Conservation (phyloP, 2,113 vertebrate genomes). For the Thinocorus orbignyianus region DNA sequence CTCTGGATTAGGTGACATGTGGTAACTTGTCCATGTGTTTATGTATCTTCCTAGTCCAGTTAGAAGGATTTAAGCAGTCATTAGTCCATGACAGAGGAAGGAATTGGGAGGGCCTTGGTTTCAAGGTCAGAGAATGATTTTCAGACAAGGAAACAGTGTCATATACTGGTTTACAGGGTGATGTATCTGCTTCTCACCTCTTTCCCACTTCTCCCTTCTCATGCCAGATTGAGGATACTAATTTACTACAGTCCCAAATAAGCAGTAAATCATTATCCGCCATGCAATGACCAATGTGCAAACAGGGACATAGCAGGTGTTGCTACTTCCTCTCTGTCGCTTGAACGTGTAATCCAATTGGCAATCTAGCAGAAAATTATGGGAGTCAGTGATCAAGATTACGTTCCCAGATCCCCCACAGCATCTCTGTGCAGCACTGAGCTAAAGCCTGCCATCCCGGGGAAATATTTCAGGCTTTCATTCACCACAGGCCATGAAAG, state of each 20-base stretch:
- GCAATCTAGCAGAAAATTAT: neutral
- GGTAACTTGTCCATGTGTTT: neutral
- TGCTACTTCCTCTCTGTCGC: neutral
- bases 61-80: neutral
- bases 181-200: neutral
- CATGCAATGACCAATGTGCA: neutral
- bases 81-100: neutral
- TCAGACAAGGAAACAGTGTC: neutral
- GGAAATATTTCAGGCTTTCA: neutral
- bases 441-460: neutral
- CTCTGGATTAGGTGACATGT: neutral
- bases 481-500: neutral
- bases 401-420: neutral
- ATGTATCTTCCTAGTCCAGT: neutral
- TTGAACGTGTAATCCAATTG: neutral
- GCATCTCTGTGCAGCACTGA: neutral
- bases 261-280: neutral
- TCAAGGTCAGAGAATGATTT: neutral
- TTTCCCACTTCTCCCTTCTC: neutral
- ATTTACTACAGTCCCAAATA: neutral
- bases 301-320: neutral
- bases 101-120: neutral
- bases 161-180: neutral
- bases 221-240: neutral
- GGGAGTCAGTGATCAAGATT: neutral